Percentiles rank a stretch among this genome's conserved stretches.
Evolutionary conservation across 2,113 vertebrate species (phyloP).

Genomic region (Pampusana beccarii): DNA sequence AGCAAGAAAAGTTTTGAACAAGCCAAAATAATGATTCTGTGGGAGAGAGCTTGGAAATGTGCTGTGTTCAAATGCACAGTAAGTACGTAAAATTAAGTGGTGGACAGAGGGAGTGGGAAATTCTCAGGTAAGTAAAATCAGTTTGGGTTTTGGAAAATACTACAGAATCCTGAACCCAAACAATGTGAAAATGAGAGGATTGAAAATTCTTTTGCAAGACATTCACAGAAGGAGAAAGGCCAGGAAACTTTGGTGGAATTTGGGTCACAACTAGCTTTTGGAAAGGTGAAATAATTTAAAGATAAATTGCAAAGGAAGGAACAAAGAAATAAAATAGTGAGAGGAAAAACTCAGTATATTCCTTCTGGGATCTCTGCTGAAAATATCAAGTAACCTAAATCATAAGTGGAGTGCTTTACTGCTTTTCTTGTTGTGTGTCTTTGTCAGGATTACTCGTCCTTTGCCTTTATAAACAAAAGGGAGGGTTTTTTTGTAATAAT

Average conservation of each 20-base stretch:
- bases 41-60: background rate
- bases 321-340: background rate
- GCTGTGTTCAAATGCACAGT: background rate
- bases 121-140: background rate
- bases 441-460: background rate
- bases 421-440: background rate
- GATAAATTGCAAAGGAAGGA: background rate
- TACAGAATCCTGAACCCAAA: background rate
- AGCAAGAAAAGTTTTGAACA: background rate
- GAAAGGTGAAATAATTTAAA: background rate
- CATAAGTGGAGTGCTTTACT: background rate
- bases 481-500: fast-evolving
- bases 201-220: background rate
- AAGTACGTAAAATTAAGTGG: background rate
- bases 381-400: background rate
- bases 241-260: background rate
- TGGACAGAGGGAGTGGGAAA: background rate
- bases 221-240: background rate
- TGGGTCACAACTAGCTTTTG: background rate
- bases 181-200: background rate
- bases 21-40: background rate
- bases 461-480: background rate
- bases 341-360: background rate
- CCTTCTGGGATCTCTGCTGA: background rate
- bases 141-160: background rate